A percentile compares a stretch with the other conserved stretches of the same genome.
phyloP scores from a whole-genome alignment of 2,888 invertebrate species.

The Lithophane semibrunnea region DNA sequence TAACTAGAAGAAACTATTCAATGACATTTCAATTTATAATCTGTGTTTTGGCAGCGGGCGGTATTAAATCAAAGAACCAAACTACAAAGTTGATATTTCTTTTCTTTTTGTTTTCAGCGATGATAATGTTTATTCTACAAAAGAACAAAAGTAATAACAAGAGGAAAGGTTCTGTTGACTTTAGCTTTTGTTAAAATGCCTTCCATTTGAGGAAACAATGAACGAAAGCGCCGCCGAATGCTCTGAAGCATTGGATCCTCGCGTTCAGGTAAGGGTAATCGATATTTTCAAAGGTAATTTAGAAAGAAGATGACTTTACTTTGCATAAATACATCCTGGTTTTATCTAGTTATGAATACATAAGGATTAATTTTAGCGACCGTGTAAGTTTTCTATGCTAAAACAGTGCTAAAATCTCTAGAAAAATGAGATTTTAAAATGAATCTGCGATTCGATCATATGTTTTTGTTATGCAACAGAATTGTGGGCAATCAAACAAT shows the following conservation, averaged over 20 bases:
- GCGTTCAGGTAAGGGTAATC: constrained; percentile 93
- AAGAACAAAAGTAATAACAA: constrained; percentile 62
- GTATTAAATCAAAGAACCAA: constrained; percentile 55
- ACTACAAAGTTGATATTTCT: constrained; percentile 47
- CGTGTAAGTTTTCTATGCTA: constrained; percentile 2
- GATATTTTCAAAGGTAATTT: constrained; percentile 76
- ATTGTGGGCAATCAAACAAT: constrained; percentile 46
- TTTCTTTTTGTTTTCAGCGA: constrained; percentile 68
- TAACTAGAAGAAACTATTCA: constrained; percentile 7
- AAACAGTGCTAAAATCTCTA: not conserved
- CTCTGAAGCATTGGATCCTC: constrained; percentile 94
- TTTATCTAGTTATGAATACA: not conserved
- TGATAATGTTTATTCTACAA: constrained; percentile 67
- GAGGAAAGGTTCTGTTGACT: constrained; percentile 67
- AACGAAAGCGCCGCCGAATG: constrained; percentile 91
- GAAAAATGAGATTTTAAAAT: constrained; percentile 10
- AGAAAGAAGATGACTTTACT: constrained; percentile 23
- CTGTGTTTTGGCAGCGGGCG: constrained; percentile 63
- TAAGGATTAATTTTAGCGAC: not conserved
- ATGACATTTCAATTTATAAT: constrained; percentile 51
- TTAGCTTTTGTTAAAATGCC: constrained; percentile 78
- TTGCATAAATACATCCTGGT: not conserved
- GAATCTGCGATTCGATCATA: constrained; percentile 52
- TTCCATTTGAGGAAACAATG: constrained; percentile 86
- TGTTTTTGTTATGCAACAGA: constrained; percentile 68